Conservation (phyloP, 2,888 invertebrate species). For the Schizaphis graminum region DNA sequence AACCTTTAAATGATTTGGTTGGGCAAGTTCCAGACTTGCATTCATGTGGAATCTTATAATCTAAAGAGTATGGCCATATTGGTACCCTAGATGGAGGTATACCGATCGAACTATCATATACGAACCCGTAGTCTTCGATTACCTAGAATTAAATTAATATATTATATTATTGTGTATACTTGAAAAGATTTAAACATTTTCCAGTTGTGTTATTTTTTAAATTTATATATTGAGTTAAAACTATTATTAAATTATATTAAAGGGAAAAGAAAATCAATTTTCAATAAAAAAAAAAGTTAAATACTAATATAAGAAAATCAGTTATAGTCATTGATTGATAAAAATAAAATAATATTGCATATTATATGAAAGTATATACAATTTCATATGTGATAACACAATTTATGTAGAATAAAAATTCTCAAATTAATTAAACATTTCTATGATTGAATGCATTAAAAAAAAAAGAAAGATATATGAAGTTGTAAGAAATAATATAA, state of each 20-base stretch:
- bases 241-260: not conserved
- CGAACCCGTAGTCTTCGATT: slow-evolving; percentile 91
- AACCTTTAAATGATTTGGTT: slow-evolving; percentile 88
- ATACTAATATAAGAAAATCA: not conserved
- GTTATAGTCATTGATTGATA: not conserved
- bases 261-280: not conserved
- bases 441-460: not conserved
- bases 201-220: not conserved
- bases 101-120: slow-evolving; percentile 93
- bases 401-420: not conserved
- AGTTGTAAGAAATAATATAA: not conserved
- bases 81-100: slow-evolving; percentile 85
- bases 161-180: not conserved
- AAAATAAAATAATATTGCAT: not conserved
- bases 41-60: slow-evolving; percentile 92
- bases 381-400: not conserved
- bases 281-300: not conserved
- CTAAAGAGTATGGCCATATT: slow-evolving; percentile 95
- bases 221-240: not conserved
- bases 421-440: not conserved
- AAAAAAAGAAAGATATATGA: not conserved
- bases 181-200: not conserved
- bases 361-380: not conserved
- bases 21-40: slow-evolving; percentile 95
- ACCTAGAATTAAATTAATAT: slow-evolving; percentile 74